A percentile compares a stretch with the other conserved stretches of the same genome.
Conservation (phyloP, 2,113 vertebrate genomes). For the Paramisgurnus dabryanus region DNA sequence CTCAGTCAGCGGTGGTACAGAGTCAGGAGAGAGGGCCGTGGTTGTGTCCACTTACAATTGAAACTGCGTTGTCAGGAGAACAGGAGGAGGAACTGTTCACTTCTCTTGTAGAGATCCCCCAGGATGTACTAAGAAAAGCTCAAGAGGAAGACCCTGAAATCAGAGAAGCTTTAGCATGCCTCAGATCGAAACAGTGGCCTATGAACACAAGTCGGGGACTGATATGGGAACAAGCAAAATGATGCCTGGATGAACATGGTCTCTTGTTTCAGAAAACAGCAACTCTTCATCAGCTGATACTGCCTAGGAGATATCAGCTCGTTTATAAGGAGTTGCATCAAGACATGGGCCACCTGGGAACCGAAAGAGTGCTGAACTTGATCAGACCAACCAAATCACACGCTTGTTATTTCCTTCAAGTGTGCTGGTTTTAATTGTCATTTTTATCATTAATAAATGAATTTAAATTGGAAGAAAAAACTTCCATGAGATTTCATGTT, state of each 20-base stretch:
- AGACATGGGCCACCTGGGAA: background rate
- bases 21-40: background rate
- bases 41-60: background rate
- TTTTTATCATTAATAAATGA: too few species aligned
- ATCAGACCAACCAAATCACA: background rate
- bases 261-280: background rate
- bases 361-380: background rate
- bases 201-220: background rate
- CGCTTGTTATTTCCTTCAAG: too few species aligned
- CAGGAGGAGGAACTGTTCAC: too few species aligned
- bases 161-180: too few species aligned
- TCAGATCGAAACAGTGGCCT: too few species aligned
- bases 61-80: too few species aligned
- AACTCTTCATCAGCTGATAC: background rate
- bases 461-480: too few species aligned
- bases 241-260: background rate
- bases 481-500: too few species aligned
- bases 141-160: too few species aligned
- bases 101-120: too few species aligned
- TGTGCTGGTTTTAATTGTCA: too few species aligned
- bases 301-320: background rate
- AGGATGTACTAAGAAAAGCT: too few species aligned
- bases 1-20: background rate
- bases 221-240: background rate
- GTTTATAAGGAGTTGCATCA: background rate